phyloP scores from a whole-genome alignment of 2,888 invertebrate species.

The Gisinianus flammeolus region DNA sequence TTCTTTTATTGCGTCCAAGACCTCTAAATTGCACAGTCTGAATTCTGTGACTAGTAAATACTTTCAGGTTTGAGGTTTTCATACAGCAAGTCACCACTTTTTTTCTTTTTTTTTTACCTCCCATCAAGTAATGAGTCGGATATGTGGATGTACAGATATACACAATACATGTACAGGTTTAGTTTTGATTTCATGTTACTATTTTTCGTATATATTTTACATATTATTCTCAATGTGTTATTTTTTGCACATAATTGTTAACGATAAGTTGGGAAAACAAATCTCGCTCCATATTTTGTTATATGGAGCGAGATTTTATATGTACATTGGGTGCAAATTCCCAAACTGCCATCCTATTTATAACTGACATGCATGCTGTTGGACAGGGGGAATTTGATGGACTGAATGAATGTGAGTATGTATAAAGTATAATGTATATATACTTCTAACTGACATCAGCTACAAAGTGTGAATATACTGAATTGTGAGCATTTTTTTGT shows the following conservation, averaged over 20 bases:
- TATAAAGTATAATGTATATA: neutral
- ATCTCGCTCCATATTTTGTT: neutral
- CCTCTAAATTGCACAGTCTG: slow-evolving; percentile 21
- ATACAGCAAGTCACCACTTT: neutral
- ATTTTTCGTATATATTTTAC: neutral
- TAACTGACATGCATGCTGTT: neutral
- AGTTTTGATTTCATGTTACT: too few species aligned
- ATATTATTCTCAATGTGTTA: neutral
- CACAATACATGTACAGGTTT: too few species aligned
- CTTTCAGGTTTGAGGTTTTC: neutral
- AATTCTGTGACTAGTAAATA: neutral
- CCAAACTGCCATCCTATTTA: neutral
- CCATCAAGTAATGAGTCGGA: too few species aligned
- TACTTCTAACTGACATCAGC: neutral
- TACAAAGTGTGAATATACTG: neutral
- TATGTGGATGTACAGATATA: too few species aligned
- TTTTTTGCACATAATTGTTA: slow-evolving; percentile 11
- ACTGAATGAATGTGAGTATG: neutral
- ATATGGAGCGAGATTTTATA: neutral
- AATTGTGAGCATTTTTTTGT: neutral
- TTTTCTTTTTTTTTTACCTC: neutral
- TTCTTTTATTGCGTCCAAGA: slow-evolving; percentile 21
- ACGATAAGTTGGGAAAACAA: neutral
- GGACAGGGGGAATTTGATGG: neutral
- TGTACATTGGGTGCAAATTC: neutral